Evolutionary conservation across 2,888 invertebrate species (phyloP), one percentile per base, ranked within the genome.

Genomic region (Stomorhina lunata): DNA sequence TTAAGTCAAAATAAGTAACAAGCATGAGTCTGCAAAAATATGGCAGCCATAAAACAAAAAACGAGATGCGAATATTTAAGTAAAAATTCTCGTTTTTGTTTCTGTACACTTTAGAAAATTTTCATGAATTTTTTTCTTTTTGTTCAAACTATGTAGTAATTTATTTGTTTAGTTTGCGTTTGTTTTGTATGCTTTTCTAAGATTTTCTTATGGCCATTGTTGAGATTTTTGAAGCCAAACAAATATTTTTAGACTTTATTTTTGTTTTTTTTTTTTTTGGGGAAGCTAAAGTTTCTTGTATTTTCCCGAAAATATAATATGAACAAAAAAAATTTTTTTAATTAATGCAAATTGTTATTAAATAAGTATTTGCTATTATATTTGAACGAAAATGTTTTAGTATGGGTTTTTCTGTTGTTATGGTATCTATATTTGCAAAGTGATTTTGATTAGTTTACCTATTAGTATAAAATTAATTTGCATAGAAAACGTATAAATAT

Each of bases 41-140:
- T 4, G 20, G 17, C 20, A 55, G 20, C 5, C 40, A n/a, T 34
- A 55, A 65, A 79, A 40, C 57, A 72, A 72, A n/a, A n/a, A 50
- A 79, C 72, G 20, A 72, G 57, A 37, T 66, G 32, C 17, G 65
- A 65, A 79, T 72, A 65, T 50, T 72, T 48, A 79, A 79, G 25
- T 59, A 7, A 57, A 48, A 29, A 29, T 9, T 66, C 29, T 45
- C 17, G 15, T 15, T 45, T 40, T 4, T n/a, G n/a, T n/a, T 37
- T 12, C 37, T 37, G 37, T 37, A 37, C 2, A n/a, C n/a, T n/a
- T n/a, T n/a, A n/a, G n/a, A n/a, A n/a, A 37, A 37, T n/a, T 43
- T 43, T 43, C 43, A 15, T 9, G n/a, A n/a, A 6, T 43, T 43
- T 0, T 43, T 43, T 43, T 12, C 1, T 17, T 43, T 15, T 43